Conservation (phyloP, 2,888 invertebrate genomes). For the Rotaria socialis region DNA sequence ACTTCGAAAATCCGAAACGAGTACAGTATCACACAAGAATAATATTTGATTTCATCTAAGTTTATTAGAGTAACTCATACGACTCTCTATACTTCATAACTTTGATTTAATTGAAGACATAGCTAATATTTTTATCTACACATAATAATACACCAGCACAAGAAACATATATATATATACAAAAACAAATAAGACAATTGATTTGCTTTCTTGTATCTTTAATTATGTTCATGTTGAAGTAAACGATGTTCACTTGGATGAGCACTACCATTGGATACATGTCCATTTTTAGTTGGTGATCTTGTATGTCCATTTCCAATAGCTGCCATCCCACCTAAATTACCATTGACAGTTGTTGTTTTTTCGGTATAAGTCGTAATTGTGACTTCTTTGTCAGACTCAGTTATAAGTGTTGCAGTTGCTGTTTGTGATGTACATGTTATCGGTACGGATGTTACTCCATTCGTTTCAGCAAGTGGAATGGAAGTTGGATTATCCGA, state of each 20-base stretch:
- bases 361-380: not conserved
- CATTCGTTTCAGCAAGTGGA: not conserved
- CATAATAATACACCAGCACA: no score
- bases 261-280: not conserved
- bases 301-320: not conserved
- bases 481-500: not conserved
- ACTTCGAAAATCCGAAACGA: no score
- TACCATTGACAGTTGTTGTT: not conserved
- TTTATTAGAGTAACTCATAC: no score
- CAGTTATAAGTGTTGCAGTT: not conserved
- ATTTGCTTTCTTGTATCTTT: not conserved
- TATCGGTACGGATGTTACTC: not conserved
- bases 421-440: not conserved
- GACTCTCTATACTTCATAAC: no score
- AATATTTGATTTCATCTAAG: no score
- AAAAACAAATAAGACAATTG: no score
- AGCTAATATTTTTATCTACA: no score
- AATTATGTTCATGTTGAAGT: conserved; percentile 3
- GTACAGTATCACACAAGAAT: no score
- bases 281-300: not conserved
- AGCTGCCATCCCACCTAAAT: not conserved
- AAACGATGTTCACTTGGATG: conserved; percentile 23
- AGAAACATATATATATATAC: no score
- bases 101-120: no score
- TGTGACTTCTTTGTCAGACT: not conserved